phyloP scores from a whole-genome alignment of 2,888 invertebrate genomes.

The Habroteleia sp. region DNA sequence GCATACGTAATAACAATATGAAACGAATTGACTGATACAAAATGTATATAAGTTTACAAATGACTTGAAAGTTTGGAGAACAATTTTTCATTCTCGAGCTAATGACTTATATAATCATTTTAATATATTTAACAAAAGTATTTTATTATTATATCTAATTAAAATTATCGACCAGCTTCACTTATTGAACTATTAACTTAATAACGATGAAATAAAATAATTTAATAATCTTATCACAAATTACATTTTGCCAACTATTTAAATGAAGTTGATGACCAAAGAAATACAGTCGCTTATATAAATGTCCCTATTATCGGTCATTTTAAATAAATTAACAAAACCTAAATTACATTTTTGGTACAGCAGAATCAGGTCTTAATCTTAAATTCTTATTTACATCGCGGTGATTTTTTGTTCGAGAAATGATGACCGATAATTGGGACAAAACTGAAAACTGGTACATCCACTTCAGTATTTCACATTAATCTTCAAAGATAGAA shows the following conservation, averaged over 20 bases:
- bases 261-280: constrained; percentile 23
- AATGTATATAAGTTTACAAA: not conserved
- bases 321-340: constrained; percentile 8
- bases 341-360: constrained; percentile 52
- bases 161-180: not conserved
- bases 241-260: constrained; percentile 13
- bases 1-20: not conserved
- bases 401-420: constrained; percentile 7
- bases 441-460: constrained; percentile 27
- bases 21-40: not conserved
- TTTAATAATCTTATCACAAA: constrained; percentile 9
- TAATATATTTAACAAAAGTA: not conserved
- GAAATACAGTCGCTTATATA: constrained; percentile 1
- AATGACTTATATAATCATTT: not conserved
- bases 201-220: constrained; percentile 4
- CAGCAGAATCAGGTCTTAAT: constrained; percentile 15
- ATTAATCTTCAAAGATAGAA: constrained; percentile 19
- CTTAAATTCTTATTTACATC: constrained; percentile 42
- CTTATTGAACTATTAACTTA: not conserved
- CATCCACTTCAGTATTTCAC: constrained; percentile 29
- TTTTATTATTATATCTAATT: not conserved
- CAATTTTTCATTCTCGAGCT: not conserved
- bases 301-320: constrained; percentile 25
- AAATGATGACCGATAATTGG: constrained; percentile 16
- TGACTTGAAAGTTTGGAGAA: not conserved